Conservation (phyloP, 2,797 vertebrate species). For the Pangasius krempfi region DNA sequence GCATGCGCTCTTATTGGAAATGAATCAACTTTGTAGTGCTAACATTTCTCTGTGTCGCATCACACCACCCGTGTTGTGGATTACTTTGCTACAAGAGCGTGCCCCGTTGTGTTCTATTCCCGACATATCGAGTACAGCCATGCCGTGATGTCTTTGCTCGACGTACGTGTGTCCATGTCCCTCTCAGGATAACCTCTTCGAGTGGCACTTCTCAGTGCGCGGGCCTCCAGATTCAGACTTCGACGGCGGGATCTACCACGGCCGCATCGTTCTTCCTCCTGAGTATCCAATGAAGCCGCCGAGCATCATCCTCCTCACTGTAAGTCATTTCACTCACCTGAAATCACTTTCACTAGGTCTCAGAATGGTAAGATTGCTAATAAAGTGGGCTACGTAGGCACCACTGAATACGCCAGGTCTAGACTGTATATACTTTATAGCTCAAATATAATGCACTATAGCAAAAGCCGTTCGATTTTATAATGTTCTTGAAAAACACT, state of each 20-base stretch:
- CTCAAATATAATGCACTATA: neutral
- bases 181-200: slow-evolving; percentile 95
- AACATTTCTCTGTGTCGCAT: too few relatives aligned
- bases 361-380: neutral
- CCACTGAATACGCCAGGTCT: too few relatives aligned
- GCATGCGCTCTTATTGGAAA: too few relatives aligned
- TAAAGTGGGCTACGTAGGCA: too few relatives aligned
- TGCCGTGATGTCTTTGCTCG: neutral
- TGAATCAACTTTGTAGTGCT: neutral
- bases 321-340: slow-evolving; percentile 67
- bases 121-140: too few relatives aligned
- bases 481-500: too few relatives aligned
- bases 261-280: slow-evolving; percentile 92
- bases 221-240: slow-evolving; percentile 98
- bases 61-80: neutral
- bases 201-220: slow-evolving; percentile 98
- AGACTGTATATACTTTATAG: neutral
- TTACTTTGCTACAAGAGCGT: neutral
- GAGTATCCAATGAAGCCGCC: slow-evolving; percentile 99
- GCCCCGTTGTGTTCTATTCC: neutral
- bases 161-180: neutral
- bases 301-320: slow-evolving; percentile 96
- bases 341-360: neutral
- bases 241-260: slow-evolving; percentile 94
- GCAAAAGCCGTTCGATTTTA: neutral